Base-by-base conservation (phyloP, 2,888 invertebrate species). In the Cephonodes hylas region DNA sequence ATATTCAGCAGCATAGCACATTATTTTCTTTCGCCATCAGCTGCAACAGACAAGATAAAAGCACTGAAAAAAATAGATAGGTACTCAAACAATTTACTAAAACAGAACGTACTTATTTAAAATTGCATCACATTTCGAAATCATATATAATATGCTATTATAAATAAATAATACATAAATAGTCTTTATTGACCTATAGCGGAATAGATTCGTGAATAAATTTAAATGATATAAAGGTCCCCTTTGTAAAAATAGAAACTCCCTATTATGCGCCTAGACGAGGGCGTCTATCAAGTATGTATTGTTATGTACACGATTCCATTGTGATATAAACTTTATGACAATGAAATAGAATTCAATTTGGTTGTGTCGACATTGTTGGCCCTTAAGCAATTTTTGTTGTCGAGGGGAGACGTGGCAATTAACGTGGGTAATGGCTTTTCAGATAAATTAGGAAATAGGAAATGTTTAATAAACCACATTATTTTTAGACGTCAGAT, bases 221-320 rank as follows among this genome's bases (percentile, higher is more conserved):
- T 76, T 77, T 76, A 69, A 74, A 66, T 66, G 64, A 66, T 69
- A 65, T 63, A 69, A 66, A 22, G 34, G 66, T 64, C 71, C 71
- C 72, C 70, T 69, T 66, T 63, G 45, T 59, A 70, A 70, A 67
- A 75, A 73, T 73, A 75, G 69, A 73, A 66, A 70, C 73, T 73
- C 81, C 77, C 75, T 69, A 64, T 73, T 67, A 76, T 81, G 82
- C 75, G 71, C 73, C 77, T 87, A 86, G 85, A 80, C 65, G 73
- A 86, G 83, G 81, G 80, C 64, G 66, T 72, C 74, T 75, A 77
- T 74, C 69, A n/a, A n/a, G n/a, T n/a, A 72, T 60, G 13, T 3
- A 15, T 0, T 10, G 67, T 60, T 63, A 59, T 66, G 15, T 59
- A 69, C 73, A 58, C 60, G 23, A 74, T 66, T 2, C 0, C 10